A percentile compares a stretch with the other conserved stretches of the same genome.
phyloP scores from a whole-genome alignment of 2,113 vertebrate species.

The Falcunculus frontatus region DNA sequence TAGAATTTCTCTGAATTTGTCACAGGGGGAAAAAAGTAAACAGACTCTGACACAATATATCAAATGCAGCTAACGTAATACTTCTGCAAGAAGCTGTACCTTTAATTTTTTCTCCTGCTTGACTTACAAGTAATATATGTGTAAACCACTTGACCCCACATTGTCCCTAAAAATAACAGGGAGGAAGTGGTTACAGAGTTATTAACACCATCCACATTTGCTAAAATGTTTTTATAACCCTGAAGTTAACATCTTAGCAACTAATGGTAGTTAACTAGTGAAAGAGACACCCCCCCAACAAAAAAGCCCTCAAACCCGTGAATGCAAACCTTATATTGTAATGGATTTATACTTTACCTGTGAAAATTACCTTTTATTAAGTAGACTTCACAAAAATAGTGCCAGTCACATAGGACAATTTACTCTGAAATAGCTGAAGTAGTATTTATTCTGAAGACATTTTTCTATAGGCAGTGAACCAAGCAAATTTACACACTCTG shows the following conservation, averaged over 20 bases:
- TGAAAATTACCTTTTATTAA: not conserved
- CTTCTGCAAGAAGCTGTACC: not conserved
- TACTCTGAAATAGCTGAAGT: not conserved
- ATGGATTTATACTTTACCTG: not conserved
- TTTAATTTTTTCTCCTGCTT: not conserved
- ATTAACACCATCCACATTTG: not conserved
- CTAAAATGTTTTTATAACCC: not conserved
- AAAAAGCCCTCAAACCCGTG: not conserved
- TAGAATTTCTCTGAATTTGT: not conserved
- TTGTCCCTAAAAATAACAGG: not conserved
- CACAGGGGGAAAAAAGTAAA: not conserved
- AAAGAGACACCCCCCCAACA: not conserved
- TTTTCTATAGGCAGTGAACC: not conserved
- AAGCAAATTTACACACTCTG: not conserved
- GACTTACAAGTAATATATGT: not conserved
- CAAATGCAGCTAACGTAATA: not conserved
- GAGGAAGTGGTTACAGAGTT: slow-evolving; percentile 22
- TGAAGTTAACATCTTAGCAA: not conserved
- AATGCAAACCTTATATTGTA: not conserved
- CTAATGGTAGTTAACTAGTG: not conserved
- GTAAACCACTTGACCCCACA: not conserved
- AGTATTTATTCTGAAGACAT: not conserved
- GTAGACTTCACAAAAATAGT: not conserved
- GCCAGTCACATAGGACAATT: not conserved
- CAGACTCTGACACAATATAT: not conserved